phyloP scores from a whole-genome alignment of 1,140 invertebrate genomes.

The Drosophila miranda region DNA sequence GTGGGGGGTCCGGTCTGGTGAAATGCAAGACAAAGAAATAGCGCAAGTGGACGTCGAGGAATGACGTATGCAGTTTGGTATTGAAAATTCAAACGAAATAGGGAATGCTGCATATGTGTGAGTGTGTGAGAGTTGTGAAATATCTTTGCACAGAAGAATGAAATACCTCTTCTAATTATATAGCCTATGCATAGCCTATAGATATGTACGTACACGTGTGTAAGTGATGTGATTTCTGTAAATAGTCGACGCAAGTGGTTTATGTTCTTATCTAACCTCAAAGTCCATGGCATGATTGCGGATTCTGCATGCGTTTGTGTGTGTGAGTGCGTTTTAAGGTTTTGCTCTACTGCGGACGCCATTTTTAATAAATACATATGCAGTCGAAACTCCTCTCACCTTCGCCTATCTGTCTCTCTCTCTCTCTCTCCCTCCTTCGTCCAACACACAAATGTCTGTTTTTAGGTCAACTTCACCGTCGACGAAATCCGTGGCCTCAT shows the following conservation, averaged over 20 bases:
- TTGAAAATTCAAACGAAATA: constrained; percentile 41
- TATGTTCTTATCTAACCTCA: constrained; percentile 59
- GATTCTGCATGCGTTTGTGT: constrained; percentile 5
- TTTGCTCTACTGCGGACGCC: constrained; percentile 34
- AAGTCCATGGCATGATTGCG: constrained; percentile 46
- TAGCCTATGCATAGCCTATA: background rate
- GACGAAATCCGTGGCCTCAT: constrained; percentile 99
- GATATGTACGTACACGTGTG: constrained; percentile 13
- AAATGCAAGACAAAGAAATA: constrained; percentile 75
- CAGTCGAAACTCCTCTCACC: constrained; percentile 7
- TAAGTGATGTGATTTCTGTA: constrained; percentile 20
- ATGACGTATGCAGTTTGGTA: constrained; percentile 76
- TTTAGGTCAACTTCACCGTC: constrained; percentile 99
- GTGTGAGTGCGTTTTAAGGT: constrained; percentile 11
- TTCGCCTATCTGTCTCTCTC: constrained; percentile 15
- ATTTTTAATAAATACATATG: constrained; percentile 50
- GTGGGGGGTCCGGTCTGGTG: constrained; percentile 34
- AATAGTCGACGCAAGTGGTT: constrained; percentile 58
- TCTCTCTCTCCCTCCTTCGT: constrained; percentile 2
- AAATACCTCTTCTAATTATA: constrained; percentile 26
- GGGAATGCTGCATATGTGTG: constrained; percentile 16
- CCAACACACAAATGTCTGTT: constrained; percentile 31
- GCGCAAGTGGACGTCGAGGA: constrained; percentile 34
- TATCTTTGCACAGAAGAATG: constrained; percentile 18
- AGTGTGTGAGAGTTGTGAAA: constrained; percentile 35